These are phyloP conservation scores for Clarias gariepinus DNA, from an alignment of 2,113 vertebrate genomes.

Conservation along the genomic window DNA sequence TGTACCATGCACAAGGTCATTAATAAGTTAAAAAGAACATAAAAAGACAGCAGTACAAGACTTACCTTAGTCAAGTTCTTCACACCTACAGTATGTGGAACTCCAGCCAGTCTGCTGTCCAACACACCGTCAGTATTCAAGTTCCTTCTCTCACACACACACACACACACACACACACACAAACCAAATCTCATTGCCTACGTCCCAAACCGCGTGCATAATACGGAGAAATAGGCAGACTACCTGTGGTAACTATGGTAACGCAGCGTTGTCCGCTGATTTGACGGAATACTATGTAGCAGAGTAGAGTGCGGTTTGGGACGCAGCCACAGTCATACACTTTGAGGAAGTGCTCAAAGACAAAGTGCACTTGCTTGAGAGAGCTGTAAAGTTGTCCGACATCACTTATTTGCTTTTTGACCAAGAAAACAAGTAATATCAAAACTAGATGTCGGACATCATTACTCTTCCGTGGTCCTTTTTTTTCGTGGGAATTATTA, in stretches of 20 bases:
- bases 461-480: background rate
- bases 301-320: background rate
- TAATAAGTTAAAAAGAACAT: background rate
- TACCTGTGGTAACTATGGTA: slow-evolving; percentile 9
- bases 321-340: slow-evolving; percentile 1
- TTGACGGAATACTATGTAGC: background rate
- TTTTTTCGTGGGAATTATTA: background rate
- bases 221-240: background rate
- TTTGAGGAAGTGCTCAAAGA: background rate
- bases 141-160: background rate
- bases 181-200: background rate
- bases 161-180: no score
- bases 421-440: background rate
- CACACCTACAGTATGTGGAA: background rate
- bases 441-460: no score
- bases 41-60: background rate
- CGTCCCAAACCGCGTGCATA: background rate
- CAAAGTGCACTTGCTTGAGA: background rate
- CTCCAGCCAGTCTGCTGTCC: background rate
- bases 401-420: background rate
- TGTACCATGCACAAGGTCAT: background rate
- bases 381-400: background rate
- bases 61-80: background rate
- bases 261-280: background rate
- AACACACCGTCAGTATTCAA: background rate